Evolutionary conservation across 2,797 vertebrate genomes (phyloP).

Genomic region (Muscicapa comitata): DNA sequence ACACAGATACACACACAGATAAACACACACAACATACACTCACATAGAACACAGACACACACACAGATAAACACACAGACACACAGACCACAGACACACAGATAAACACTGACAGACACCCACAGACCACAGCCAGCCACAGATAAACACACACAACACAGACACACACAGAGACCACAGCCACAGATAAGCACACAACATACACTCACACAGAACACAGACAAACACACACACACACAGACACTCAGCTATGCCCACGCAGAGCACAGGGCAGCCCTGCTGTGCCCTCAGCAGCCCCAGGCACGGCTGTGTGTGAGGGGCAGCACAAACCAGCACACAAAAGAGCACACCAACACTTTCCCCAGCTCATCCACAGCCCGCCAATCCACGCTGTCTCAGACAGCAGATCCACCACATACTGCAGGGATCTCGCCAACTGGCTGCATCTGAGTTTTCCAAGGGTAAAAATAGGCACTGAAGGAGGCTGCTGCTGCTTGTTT

Average conservation of each 20-base stretch:
- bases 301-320: background rate
- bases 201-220: too few species aligned
- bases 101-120: too few species aligned
- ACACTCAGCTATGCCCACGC: background rate
- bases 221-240: too few species aligned
- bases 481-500: conserved; percentile 19
- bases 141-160: too few species aligned
- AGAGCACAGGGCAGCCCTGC: background rate
- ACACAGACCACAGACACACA: too few species aligned
- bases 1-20: background rate
- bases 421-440: conserved; percentile 15
- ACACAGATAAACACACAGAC: too few species aligned
- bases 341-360: background rate
- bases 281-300: background rate
- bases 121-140: too few species aligned
- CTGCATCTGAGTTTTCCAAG: background rate
- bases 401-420: background rate
- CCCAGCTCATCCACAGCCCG: background rate
- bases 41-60: too few species aligned
- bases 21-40: too few species aligned
- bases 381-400: background rate
- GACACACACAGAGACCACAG: too few species aligned
- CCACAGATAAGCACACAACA: too few species aligned
- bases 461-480: conserved; percentile 19
- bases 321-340: conserved; percentile 6